Evolutionary conservation across 2,888 invertebrate genomes (phyloP).

Genomic region (Parnassius mnemosyne): DNA sequence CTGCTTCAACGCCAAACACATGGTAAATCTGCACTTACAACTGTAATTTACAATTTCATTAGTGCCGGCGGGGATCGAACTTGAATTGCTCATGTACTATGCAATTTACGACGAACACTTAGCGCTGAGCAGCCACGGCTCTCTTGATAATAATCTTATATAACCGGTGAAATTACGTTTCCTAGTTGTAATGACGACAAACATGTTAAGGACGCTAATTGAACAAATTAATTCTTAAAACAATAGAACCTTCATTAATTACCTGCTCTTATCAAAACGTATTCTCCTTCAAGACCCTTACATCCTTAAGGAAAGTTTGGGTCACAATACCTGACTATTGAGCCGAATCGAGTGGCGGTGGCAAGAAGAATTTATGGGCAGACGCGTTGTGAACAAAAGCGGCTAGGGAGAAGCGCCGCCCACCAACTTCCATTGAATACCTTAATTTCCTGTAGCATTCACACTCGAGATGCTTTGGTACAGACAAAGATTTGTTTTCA

Average conservation of each 20-base stretch:
- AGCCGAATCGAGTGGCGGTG: conserved; percentile 40
- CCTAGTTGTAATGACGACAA: conserved; percentile 31
- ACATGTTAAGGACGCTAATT: conserved; percentile 54
- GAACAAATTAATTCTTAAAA: conserved; percentile 69
- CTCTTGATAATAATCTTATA: too few species aligned
- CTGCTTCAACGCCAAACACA: too few species aligned
- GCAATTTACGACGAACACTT: too few species aligned
- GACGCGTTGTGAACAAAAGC: conserved; percentile 45
- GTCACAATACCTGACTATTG: conserved; percentile 38
- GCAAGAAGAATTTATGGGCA: conserved; percentile 56
- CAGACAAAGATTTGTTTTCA: conserved; percentile 46
- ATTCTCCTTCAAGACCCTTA: conserved; percentile 46
- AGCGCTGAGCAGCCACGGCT: too few species aligned
- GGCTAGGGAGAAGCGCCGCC: conserved; percentile 36
- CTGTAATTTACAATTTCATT: too few species aligned
- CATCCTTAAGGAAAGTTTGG: conserved; percentile 45
- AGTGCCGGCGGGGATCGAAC: too few species aligned
- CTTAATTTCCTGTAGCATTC: conserved; percentile 60
- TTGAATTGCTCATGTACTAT: too few species aligned
- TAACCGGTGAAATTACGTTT: too few species aligned
- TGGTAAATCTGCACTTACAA: too few species aligned
- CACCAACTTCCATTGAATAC: conserved; percentile 49
- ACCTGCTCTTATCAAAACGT: conserved; percentile 42
- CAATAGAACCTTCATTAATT: conserved; percentile 60
- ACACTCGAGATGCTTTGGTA: conserved; percentile 33